phyloP scores from a whole-genome alignment of 35 echinoderm and acorn worm species.

The Strongylocentrotus purpuratus region DNA sequence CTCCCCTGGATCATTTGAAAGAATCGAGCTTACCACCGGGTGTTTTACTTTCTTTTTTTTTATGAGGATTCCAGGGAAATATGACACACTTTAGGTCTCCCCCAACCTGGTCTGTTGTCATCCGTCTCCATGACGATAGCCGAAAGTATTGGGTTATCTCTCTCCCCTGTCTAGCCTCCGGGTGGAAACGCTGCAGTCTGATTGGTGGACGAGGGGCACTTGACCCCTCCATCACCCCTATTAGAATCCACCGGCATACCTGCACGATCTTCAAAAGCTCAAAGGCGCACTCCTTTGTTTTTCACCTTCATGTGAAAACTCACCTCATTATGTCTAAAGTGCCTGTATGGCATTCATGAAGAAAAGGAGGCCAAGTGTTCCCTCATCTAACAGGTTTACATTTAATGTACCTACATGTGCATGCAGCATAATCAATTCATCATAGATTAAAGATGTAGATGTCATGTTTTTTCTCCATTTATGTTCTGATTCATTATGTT shows the following conservation, averaged over 20 bases:
- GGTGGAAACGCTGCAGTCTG: neutral
- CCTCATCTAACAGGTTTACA: neutral
- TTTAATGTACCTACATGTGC: no score
- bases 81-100: neutral
- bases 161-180: conserved; percentile 30
- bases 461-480: neutral
- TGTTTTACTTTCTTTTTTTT: neutral
- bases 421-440: neutral
- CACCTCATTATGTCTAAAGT: neutral
- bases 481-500: no score
- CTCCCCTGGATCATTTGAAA: neutral
- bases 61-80: neutral
- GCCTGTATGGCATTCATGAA: no score
- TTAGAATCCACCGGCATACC: neutral
- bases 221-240: neutral
- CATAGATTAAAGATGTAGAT: neutral
- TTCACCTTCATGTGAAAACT: neutral
- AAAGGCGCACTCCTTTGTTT: conserved; percentile 14
- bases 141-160: conserved; percentile 45
- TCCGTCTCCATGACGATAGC: conserved; percentile 14
- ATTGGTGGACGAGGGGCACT: conserved; percentile 1
- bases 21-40: neutral
- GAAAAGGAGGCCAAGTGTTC: neutral
- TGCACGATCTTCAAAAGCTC: neutral
- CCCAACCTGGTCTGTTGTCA: conserved; percentile 25